phyloP scores from a whole-genome alignment of 2,797 vertebrate genomes.

The Meriones psammophilus region DNA sequence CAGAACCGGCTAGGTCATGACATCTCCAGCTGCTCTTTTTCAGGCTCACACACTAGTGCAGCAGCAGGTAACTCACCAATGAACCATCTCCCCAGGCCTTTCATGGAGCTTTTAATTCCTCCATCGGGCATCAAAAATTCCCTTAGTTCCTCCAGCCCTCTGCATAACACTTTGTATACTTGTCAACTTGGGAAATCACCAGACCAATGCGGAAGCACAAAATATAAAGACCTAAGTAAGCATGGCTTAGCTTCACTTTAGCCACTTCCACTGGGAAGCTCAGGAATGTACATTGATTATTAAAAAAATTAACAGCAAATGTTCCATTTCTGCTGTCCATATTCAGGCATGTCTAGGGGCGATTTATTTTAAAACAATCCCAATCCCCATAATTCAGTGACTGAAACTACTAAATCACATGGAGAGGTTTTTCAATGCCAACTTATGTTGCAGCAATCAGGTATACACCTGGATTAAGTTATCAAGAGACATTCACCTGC shows the following conservation, averaged over 20 bases:
- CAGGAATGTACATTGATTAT: background rate
- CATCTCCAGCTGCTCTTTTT: background rate
- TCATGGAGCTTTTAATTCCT: background rate
- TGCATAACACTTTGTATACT: background rate
- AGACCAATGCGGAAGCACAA: background rate
- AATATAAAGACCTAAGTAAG: background rate
- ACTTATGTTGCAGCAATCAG: slow-evolving; percentile 18
- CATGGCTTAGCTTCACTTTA: background rate
- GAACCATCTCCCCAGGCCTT: background rate
- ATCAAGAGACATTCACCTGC: background rate
- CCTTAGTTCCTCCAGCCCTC: background rate
- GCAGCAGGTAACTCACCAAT: background rate
- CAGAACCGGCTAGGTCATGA: background rate
- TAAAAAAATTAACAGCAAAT: slow-evolving; percentile 17
- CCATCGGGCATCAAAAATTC: background rate
- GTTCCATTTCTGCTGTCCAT: background rate
- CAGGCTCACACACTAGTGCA: background rate
- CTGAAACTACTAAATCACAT: background rate
- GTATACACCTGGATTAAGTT: background rate
- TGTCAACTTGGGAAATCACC: background rate
- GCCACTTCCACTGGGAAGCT: background rate
- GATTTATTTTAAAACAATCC: slow-evolving; percentile 28
- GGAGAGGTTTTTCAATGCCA: background rate
- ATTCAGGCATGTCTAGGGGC: background rate
- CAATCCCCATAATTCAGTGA: background rate